Evolutionary conservation across 2,888 invertebrate genomes (phyloP).

Genomic region (Venusia cambrica): DNA sequence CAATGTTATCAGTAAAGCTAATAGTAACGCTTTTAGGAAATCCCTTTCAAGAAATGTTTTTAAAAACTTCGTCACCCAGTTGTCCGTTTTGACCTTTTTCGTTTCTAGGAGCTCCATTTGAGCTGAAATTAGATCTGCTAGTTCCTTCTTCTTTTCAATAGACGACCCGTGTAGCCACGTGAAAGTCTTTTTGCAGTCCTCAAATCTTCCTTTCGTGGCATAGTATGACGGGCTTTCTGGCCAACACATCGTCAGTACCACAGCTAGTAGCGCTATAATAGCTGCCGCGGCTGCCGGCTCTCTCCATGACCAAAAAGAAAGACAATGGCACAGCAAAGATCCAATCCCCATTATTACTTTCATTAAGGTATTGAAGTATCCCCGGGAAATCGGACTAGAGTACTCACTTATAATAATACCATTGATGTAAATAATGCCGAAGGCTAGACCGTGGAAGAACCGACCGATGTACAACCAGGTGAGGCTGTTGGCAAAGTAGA

Average conservation of each 20-base stretch:
- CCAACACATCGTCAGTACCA: constrained; percentile 39
- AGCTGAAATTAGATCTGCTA: constrained; percentile 36
- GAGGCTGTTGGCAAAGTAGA: no score
- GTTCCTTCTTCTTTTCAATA: constrained; percentile 31
- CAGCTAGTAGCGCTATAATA: constrained; percentile 19
- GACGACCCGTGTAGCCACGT: constrained; percentile 39
- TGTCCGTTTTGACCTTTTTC: not conserved
- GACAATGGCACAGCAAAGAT: constrained; percentile 35
- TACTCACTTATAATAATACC: no score
- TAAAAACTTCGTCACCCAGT: constrained; percentile 14
- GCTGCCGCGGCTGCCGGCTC: constrained; percentile 30
- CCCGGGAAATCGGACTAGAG: no score
- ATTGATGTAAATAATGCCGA: no score
- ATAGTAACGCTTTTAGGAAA: constrained; percentile 35
- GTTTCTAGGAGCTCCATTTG: constrained; percentile 24
- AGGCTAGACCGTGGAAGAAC: no score
- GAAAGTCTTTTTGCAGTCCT: constrained; percentile 40
- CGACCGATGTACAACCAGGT: no score
- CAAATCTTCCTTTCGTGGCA: constrained; percentile 42
- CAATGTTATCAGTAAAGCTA: constrained; percentile 5
- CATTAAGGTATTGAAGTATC: constrained; percentile 40
- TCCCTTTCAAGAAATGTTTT: constrained; percentile 32
- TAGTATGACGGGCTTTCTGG: constrained; percentile 47
- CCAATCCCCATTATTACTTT: constrained; percentile 36
- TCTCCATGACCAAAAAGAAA: constrained; percentile 42